A percentile compares a stretch with the other conserved stretches of the same genome.
phyloP scores from a whole-genome alignment of 1,140 invertebrate genomes.

The fruit fly (Drosophila melanogaster) region Release_6_plus_ISO1_MT NT_033777.3:6100001-6100500 shows the following conservation, averaged over 20 bases:
- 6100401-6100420: constrained; percentile 51
- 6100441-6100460: constrained; percentile 65
- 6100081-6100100: constrained; percentile 29
- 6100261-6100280: constrained; percentile 71
- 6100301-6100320: constrained; percentile 53
- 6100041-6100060: constrained; percentile 41
- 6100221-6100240: constrained; percentile 61
- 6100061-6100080: constrained; percentile 80
- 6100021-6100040: constrained; percentile 39
- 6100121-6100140: constrained; percentile 14
- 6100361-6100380: constrained; percentile 12
- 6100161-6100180: constrained; percentile 51
- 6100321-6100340: constrained; percentile 29
- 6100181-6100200: constrained; percentile 45
- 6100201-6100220: constrained; percentile 56
- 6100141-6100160: constrained; percentile 28
- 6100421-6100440: constrained; percentile 50
- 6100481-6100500: constrained; percentile 24
- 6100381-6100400: constrained; percentile 70
- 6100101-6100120: constrained; percentile 19
- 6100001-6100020: constrained; percentile 37
- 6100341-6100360: constrained; percentile 1
- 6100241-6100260: constrained; percentile 71
- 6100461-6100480: constrained; percentile 37
- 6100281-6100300: constrained; percentile 76